phyloP scores from a whole-genome alignment of 2,888 invertebrate genomes.

The Petrolisthes cinctipes region DNA sequence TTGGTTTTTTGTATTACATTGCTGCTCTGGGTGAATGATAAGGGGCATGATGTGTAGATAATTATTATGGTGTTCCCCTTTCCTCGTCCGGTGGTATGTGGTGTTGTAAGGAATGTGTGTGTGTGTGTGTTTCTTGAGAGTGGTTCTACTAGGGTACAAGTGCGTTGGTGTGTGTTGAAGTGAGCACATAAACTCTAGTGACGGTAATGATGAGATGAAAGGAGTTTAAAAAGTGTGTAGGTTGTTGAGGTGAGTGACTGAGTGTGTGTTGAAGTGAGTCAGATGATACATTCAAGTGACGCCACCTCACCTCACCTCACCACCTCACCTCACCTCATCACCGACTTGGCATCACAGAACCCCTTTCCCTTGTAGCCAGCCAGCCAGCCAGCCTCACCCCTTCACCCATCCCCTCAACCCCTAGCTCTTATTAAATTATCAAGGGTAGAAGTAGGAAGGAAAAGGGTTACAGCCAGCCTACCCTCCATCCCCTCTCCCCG shows the following conservation, averaged over 20 bases:
- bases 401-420: too few relatives aligned
- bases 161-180: not conserved
- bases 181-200: not conserved
- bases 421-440: too few relatives aligned
- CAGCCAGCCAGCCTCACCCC: too few relatives aligned
- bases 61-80: too few relatives aligned
- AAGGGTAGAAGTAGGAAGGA: too few relatives aligned
- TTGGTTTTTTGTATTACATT: too few relatives aligned
- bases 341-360: too few relatives aligned
- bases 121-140: not conserved
- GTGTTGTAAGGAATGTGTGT: not conserved
- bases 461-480: too few relatives aligned
- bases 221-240: not conserved
- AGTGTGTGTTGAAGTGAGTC: not conserved
- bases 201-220: not conserved
- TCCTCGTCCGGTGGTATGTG: not conserved
- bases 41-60: too few relatives aligned
- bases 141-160: not conserved
- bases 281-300: not conserved
- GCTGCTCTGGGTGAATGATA: too few relatives aligned
- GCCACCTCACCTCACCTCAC: not conserved
- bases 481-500: too few relatives aligned
- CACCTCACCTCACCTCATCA: not conserved
- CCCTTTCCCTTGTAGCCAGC: too few relatives aligned
- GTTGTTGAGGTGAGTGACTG: not conserved